Evolutionary conservation across 1,140 invertebrate species (phyloP), one percentile per base, ranked within the genome.

Genomic region (Bombus waltoni): DNA sequence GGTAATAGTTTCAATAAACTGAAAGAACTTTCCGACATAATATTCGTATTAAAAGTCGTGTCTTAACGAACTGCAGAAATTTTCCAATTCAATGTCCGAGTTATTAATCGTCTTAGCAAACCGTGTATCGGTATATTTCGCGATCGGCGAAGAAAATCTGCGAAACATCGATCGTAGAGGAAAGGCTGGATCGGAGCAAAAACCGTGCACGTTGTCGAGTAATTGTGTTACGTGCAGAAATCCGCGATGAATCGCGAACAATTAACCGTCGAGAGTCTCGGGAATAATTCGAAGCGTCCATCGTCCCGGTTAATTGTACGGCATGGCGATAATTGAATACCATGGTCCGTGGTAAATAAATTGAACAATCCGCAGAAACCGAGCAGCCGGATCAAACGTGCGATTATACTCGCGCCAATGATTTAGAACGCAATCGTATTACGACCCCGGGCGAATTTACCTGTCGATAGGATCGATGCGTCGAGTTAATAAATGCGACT

Each of bases 311-410:
- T 84, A 84, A 79, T 79, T 78, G 66, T 35, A 84, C 38, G 9
- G 47, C 75, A 35, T 47, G 47, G 32, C n/a, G 75, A 84, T 84
- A 84, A 84, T 79, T 84, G 65, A 84, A 84, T 84, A 66, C 47
- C 74, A 22, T 5, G 47, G n/a, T 1, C 6, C 71, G 32, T 8
- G 57, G 42, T 44, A 70, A 77, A 83, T 83, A 83, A 83, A 77
- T 68, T 0, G 68, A 83, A 77, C 62, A 38, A 57, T 32, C 62
- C 28, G 38, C 62, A 68, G 44, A 57, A 83, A 77, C 68, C 74
- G 35, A 25, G 79, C 38, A 59, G 22, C 18, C 35, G 25, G 28
- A 25, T 2, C 47, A 10, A 40, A n/a, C n/a, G 8, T 53, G 35
- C 73, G 74, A 83, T 83, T 66, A 83, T 62, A n/a, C 25, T 1